Percentiles rank a stretch among this genome's conserved stretches.
phyloP scores from a whole-genome alignment of 1,140 invertebrate genomes.

The Procambarus virginalis region DNA sequence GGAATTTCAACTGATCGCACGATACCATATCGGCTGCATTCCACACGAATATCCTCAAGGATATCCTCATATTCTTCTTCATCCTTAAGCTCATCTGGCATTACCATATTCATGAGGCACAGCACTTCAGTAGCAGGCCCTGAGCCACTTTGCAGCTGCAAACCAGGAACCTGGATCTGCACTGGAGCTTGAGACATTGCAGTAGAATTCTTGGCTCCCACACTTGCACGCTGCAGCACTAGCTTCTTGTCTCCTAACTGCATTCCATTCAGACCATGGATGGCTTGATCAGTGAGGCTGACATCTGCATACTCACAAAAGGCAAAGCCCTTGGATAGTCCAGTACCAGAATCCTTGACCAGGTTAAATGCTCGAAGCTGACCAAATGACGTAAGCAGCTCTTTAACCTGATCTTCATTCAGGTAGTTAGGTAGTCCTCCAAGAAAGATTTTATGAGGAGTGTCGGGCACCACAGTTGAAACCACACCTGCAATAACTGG shows the following conservation, averaged over 20 bases:
- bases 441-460: slow-evolving; percentile 99
- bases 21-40: slow-evolving; percentile 98
- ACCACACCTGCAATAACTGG: slow-evolving; percentile 79
- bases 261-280: slow-evolving; percentile 99
- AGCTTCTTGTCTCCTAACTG: slow-evolving; percentile 99
- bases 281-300: slow-evolving; percentile 97
- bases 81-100: slow-evolving; percentile 96
- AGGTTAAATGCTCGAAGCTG: slow-evolving; percentile 98
- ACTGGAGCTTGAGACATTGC: slow-evolving; percentile 81
- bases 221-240: slow-evolving; percentile 97
- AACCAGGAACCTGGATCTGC: slow-evolving; percentile 95
- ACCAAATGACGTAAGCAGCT: slow-evolving; percentile 97
- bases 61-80: slow-evolving; percentile 99
- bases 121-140: slow-evolving; percentile 97
- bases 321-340: slow-evolving; percentile 98
- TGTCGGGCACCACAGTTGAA: slow-evolving; percentile 93
- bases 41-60: slow-evolving; percentile 97
- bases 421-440: slow-evolving; percentile 99
- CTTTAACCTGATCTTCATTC: slow-evolving; percentile 98
- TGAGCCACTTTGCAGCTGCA: slow-evolving; percentile 89
- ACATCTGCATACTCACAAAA: slow-evolving; percentile 99
- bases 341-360: slow-evolving; percentile 98
- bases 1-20: slow-evolving; percentile 97
- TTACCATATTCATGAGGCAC: slow-evolving; percentile 99
- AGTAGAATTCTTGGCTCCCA: slow-evolving; percentile 94